Evolutionary conservation across 2,113 vertebrate species (phyloP), one percentile per base, ranked within the genome.

Genomic region (Tachycineta bicolor): DNA sequence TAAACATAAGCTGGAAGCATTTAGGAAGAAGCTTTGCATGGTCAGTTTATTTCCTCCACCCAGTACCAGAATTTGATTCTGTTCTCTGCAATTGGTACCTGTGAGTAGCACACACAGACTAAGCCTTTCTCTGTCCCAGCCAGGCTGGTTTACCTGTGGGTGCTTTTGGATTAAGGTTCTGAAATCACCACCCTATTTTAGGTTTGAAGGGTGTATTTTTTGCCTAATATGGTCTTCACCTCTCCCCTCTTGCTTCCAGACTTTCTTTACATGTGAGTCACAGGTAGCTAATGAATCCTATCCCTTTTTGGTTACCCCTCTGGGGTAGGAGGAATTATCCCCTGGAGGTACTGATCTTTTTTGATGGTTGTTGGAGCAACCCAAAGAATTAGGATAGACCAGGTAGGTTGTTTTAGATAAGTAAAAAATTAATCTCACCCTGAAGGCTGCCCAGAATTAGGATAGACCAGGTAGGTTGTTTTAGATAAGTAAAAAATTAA

Each of bases 331-430:
- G 83, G n/a, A 85, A 90, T 89, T 69, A 31, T 68, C 47, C 59
- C 73, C 91, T 91, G 69, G 73, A 75, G 83, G 69, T 56, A 47
- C 73, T 93, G 73, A 71, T 94, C 56, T 92, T 92, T 75, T 77
- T 88, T 15, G 33, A 60, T 65, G 20, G 60, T 68, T 81, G 28
- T 58, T 87, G 60, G 53, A 52, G 52, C 68, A 92, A 37, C 55
- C 39, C 56, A 55, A 52, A 70, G 80, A 83, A 28, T 59, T 58
- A 47, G 47, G 10, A 14, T 79, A 80, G 76, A 59, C 26, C 59
- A 81, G 86, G 56, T 55, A 20, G 67, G 59, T 47, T 49, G 59
- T 64, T 91, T 84, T 64, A 95, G 85, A 67, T 74, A 92, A 77
- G 53, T 71, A 41, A 78, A 63, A 87, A 63, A 58, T 70, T 67